phyloP scores from a whole-genome alignment of 2,888 invertebrate species.

The Amphipoea oculea region DNA sequence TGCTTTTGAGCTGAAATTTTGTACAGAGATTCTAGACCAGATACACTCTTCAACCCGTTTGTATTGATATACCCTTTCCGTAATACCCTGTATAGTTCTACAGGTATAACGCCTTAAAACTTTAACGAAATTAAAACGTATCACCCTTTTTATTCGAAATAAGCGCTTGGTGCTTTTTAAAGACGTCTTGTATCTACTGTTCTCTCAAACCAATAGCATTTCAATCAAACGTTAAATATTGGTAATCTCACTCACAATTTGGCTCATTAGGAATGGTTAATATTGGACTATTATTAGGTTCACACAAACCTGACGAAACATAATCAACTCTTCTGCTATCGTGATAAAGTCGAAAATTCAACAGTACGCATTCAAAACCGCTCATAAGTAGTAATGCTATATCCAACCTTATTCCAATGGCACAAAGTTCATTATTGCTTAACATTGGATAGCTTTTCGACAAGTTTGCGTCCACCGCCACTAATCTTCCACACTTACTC shows the following conservation, averaged over 20 bases:
- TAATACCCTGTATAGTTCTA: too few relatives aligned
- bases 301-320: constrained; percentile 33
- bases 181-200: background rate
- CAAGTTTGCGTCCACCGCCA: constrained; percentile 21
- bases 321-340: background rate
- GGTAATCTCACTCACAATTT: constrained; percentile 76
- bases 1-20: too few relatives aligned
- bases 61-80: too few relatives aligned
- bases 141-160: background rate
- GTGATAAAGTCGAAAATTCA: constrained; percentile 9
- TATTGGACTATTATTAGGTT: constrained; percentile 49
- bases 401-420: background rate
- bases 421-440: constrained; percentile 5
- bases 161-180: background rate
- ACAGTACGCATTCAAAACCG: background rate
- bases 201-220: constrained; percentile 47
- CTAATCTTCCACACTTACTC: constrained; percentile 41
- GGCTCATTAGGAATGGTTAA: constrained; percentile 78
- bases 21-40: too few relatives aligned
- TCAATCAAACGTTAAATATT: constrained; percentile 56
- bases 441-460: background rate
- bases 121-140: too few relatives aligned
- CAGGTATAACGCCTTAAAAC: too few relatives aligned
- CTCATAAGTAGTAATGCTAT: background rate
- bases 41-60: too few relatives aligned